These are phyloP conservation scores for Sussaba pulchella DNA, from an alignment of 2,888 invertebrate species.

Conservation along the genomic window DNA sequence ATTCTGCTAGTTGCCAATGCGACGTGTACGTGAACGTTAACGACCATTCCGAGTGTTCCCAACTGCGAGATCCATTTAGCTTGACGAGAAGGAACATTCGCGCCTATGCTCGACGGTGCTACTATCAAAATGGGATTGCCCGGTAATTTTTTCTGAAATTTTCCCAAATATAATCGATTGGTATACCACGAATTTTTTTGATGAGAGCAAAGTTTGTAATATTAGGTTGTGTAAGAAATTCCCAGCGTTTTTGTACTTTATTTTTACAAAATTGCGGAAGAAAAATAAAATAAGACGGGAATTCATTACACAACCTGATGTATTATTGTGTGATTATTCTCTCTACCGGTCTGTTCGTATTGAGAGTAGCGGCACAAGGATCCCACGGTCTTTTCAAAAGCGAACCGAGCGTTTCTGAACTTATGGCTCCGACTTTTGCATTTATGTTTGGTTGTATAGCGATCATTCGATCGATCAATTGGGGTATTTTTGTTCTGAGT, in stretches of 20 bases:
- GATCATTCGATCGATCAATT: conserved; percentile 90
- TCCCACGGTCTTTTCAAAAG: conserved; percentile 91
- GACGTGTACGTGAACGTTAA: conserved; percentile 87
- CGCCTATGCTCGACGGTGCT: conserved; percentile 86
- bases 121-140: conserved; percentile 89
- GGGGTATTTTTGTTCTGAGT: conserved; percentile 89
- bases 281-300: too few species aligned
- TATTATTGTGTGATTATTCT: too few species aligned
- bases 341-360: conserved; percentile 88
- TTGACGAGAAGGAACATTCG: conserved; percentile 85
- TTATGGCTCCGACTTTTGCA: conserved; percentile 84
- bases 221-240: too few species aligned
- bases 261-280: too few species aligned
- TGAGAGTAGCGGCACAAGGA: conserved; percentile 87
- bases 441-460: conserved; percentile 85
- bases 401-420: conserved; percentile 88
- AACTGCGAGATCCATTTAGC: conserved; percentile 90
- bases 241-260: too few species aligned
- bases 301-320: too few species aligned
- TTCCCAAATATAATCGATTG: conserved; percentile 46
- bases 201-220: too few species aligned
- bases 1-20: conserved; percentile 82
- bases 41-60: conserved; percentile 89
- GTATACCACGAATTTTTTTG: background rate
- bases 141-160: conserved; percentile 87